Conservation (phyloP, 2,113 vertebrate species). For the Parotia lawesii region DNA sequence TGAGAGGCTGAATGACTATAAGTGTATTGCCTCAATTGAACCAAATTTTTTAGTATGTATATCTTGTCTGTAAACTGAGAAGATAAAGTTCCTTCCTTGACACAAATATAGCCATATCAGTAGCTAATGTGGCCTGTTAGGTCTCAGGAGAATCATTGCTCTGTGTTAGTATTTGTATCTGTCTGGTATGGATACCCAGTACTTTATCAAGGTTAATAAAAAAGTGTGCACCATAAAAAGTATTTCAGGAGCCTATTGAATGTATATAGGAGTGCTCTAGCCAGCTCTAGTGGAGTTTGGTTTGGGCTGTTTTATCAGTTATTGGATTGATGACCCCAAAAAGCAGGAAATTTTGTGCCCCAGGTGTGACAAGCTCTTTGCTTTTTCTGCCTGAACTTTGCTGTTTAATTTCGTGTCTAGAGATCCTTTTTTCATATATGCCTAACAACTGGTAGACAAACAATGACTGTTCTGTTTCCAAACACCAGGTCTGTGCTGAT, state of each 20-base stretch:
- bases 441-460: background rate
- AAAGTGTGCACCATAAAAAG: background rate
- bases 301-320: fast-evolving
- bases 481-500: background rate
- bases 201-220: background rate
- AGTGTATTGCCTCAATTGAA: background rate
- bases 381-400: background rate
- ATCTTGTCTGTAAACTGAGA: background rate
- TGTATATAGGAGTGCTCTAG: fast-evolving
- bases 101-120: background rate
- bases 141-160: background rate
- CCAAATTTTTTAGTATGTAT: background rate
- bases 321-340: fast-evolving
- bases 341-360: background rate
- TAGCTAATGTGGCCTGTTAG: background rate
- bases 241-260: fast-evolving
- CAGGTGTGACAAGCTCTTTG: background rate
- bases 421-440: background rate
- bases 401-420: background rate
- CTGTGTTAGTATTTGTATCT: background rate
- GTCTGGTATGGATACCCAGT: background rate
- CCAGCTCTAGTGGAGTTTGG: background rate
- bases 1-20: background rate
- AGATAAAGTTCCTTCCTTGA: background rate
- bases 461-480: background rate